Percentiles rank a stretch among this genome's conserved stretches.
Evolutionary conservation across 2,797 vertebrate species (phyloP).

Genomic region (Tenualosa thibaudeaui): DNA sequence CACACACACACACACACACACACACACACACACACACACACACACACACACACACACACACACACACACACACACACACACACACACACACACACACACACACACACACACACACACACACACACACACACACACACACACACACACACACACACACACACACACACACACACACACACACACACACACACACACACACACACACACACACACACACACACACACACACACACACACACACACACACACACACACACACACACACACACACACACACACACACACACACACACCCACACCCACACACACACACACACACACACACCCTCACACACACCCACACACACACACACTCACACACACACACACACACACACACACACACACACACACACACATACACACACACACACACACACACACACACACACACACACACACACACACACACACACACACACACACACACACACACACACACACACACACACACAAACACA

Average conservation of each 20-base stretch:
- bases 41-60: constrained; percentile 23
- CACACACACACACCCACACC: background rate
- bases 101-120: constrained; percentile 48
- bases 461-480: constrained; percentile 47
- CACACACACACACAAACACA: background rate
- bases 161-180: constrained; percentile 48
- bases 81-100: constrained; percentile 8
- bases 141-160: constrained; percentile 8
- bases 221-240: constrained; percentile 47
- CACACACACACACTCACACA: constrained; percentile 22
- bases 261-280: constrained; percentile 48
- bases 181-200: constrained; percentile 45
- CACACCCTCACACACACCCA: constrained; percentile 45
- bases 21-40: constrained; percentile 45
- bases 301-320: constrained; percentile 46
- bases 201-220: constrained; percentile 23
- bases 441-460: constrained; percentile 13
- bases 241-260: constrained; percentile 8
- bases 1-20: constrained; percentile 48
- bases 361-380: constrained; percentile 47
- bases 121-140: constrained; percentile 47
- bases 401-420: constrained; percentile 45
- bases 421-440: constrained; percentile 46
- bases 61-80: constrained; percentile 47
- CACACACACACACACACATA: constrained; percentile 51